These are phyloP conservation scores for Mesaphorura yosii DNA, from an alignment of 1,140 invertebrate genomes.

Conservation along the genomic window DNA sequence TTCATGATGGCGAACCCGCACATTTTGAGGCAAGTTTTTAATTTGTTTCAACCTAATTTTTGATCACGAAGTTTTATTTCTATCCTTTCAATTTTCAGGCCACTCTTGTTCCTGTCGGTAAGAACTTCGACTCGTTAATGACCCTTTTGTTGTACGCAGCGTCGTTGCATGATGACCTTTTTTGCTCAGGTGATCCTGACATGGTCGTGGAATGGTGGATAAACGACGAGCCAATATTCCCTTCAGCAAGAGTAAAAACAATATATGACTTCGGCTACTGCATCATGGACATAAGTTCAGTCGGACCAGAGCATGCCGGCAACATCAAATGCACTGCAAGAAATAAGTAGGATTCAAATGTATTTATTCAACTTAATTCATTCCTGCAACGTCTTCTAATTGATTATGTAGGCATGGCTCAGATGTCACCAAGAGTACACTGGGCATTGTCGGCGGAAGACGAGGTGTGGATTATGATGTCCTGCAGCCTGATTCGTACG, in stretches of 20 bases:
- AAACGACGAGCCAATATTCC: constrained; percentile 82
- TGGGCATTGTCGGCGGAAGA: constrained; percentile 63
- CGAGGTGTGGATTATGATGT: constrained; percentile 85
- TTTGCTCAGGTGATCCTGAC: constrained; percentile 88
- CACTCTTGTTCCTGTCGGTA: constrained; percentile 76
- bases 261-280: constrained; percentile 94
- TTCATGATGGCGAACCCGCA: constrained; percentile 81
- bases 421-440: constrained; percentile 69
- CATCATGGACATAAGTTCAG: constrained; percentile 85
- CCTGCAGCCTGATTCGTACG: constrained; percentile 84
- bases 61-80: background rate
- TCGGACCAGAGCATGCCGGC: constrained; percentile 84
- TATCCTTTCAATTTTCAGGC: too few relatives aligned
- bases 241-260: constrained; percentile 83
- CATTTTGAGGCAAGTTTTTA: constrained; percentile 86
- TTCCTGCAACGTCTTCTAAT: too few relatives aligned
- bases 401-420: too few relatives aligned
- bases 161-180: too few relatives aligned
- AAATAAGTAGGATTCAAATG: constrained; percentile 48
- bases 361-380: constrained; percentile 33
- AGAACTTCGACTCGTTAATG: too few relatives aligned
- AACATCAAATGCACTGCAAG: constrained; percentile 80
- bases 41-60: too few relatives aligned
- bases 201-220: constrained; percentile 96
- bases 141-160: too few relatives aligned